Conservation (phyloP, 2,888 invertebrate genomes). For the Watsonalla binaria region DNA sequence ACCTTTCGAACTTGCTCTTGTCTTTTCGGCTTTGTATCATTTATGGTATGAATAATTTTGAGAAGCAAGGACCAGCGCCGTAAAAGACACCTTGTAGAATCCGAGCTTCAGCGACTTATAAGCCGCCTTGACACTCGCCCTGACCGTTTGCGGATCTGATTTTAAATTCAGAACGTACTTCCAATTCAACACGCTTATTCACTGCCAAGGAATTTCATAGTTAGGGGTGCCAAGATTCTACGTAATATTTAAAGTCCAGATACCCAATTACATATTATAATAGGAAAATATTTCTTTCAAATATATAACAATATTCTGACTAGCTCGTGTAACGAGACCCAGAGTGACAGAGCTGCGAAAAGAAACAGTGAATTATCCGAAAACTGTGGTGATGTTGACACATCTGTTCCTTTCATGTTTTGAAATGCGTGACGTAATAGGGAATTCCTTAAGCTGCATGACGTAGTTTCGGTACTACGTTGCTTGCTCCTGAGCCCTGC, state of each 20-base stretch:
- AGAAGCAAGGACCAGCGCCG: background rate
- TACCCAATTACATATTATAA: too few relatives aligned
- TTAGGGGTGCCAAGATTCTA: too few relatives aligned
- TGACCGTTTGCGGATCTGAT: background rate
- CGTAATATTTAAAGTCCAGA: too few relatives aligned
- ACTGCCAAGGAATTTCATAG: too few relatives aligned
- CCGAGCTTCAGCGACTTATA: background rate
- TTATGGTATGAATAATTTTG: background rate
- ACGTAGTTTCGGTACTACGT: constrained; percentile 26
- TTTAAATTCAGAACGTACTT: background rate
- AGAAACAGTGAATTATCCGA: constrained; percentile 4
- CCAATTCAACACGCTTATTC: background rate
- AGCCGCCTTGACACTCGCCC: background rate
- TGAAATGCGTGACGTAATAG: constrained; percentile 48
- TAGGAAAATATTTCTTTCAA: too few relatives aligned
- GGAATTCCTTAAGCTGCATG: constrained; percentile 51
- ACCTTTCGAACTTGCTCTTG: background rate
- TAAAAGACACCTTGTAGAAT: background rate
- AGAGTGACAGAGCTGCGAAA: constrained; percentile 6
- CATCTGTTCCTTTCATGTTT: constrained; percentile 34
- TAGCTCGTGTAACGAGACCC: constrained; percentile 2
- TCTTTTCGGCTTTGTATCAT: background rate
- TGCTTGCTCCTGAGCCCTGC: constrained; percentile 43
- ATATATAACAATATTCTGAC: background rate
- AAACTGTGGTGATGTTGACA: constrained; percentile 27